phyloP scores from a whole-genome alignment of 2,113 vertebrate species.

The Thunnus maccoyii region DNA sequence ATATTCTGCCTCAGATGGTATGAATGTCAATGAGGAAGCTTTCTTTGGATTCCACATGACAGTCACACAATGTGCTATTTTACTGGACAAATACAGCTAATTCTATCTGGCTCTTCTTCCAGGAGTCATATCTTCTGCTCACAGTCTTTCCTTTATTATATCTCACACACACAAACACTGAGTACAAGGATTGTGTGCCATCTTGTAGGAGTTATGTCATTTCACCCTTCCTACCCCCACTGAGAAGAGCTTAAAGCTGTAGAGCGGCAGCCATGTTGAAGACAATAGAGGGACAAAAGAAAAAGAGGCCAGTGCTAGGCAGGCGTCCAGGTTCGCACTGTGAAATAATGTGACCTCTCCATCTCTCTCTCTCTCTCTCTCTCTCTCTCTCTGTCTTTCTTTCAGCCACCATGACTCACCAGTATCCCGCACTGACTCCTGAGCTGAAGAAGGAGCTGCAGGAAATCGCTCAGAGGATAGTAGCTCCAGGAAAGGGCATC shows the following conservation, averaged over 20 bases:
- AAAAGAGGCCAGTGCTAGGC: slow-evolving; percentile 21
- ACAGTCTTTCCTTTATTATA: neutral
- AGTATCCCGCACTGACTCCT: slow-evolving; percentile 91
- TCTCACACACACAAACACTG: neutral
- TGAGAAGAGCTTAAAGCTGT: neutral
- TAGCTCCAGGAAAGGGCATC: slow-evolving; percentile 96
- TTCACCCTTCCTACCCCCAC: neutral
- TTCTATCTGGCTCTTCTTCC: neutral
- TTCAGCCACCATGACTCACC: slow-evolving; percentile 91
- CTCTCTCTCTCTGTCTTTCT: slow-evolving; percentile 21
- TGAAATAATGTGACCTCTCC: slow-evolving; percentile 24
- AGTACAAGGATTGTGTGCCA: neutral
- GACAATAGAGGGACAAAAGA: slow-evolving; percentile 21
- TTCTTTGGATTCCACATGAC: neutral
- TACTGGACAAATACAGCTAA: neutral
- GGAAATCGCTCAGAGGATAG: slow-evolving; percentile 92
- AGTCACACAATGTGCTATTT: neutral
- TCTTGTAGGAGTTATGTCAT: neutral
- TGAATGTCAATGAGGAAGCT: neutral
- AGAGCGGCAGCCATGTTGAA: slow-evolving; percentile 4
- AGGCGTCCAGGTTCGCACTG: neutral
- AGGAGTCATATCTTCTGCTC: slow-evolving; percentile 6
- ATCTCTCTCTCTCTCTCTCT: slow-evolving; percentile 8
- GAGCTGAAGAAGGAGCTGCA: slow-evolving; percentile 98
- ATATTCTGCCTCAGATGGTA: neutral